A percentile compares a stretch with the other conserved stretches of the same genome.
Conservation (phyloP, 2,797 vertebrate species). For the Dendrocincla fuliginosa region DNA sequence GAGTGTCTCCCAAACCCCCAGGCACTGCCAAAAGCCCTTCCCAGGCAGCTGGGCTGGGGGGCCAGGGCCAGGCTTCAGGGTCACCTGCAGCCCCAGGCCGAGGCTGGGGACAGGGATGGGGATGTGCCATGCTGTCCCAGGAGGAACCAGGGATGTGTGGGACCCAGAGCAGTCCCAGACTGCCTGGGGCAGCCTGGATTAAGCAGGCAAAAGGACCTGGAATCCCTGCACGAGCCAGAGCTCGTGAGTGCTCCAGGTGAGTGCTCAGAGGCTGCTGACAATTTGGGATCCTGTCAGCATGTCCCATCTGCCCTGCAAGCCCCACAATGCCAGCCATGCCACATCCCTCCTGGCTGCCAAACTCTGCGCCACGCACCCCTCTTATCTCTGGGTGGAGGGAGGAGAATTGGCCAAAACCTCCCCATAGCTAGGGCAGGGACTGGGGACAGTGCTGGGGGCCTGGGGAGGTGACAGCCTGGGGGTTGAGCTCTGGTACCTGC, state of each 20-base stretch:
- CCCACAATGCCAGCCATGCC: neutral
- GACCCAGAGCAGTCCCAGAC: neutral
- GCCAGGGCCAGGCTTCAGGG: neutral
- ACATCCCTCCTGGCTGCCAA: neutral
- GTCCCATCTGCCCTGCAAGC: neutral
- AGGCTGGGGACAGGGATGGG: neutral
- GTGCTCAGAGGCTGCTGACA: neutral
- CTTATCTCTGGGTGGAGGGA: slow-evolving; percentile 1
- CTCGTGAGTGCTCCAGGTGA: no score
- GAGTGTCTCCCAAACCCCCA: neutral
- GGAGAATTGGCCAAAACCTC: neutral
- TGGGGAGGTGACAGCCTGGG: fast-evolving
- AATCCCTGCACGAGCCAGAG: fast-evolving
- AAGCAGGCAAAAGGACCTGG: neutral
- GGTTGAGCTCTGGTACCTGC: neutral
- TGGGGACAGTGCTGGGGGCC: fast-evolving
- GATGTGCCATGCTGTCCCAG: fast-evolving
- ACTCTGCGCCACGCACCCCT: neutral
- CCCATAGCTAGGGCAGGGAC: neutral
- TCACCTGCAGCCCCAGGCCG: neutral
- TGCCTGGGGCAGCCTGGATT: neutral
- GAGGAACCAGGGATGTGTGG: fast-evolving
- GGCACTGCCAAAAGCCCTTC: neutral
- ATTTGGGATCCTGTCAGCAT: neutral
- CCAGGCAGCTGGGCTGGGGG: fast-evolving